A percentile compares a stretch with the other conserved stretches of the same genome.
Conservation (phyloP, 2,113 vertebrate genomes). For the Shinisaurus crocodilurus region DNA sequence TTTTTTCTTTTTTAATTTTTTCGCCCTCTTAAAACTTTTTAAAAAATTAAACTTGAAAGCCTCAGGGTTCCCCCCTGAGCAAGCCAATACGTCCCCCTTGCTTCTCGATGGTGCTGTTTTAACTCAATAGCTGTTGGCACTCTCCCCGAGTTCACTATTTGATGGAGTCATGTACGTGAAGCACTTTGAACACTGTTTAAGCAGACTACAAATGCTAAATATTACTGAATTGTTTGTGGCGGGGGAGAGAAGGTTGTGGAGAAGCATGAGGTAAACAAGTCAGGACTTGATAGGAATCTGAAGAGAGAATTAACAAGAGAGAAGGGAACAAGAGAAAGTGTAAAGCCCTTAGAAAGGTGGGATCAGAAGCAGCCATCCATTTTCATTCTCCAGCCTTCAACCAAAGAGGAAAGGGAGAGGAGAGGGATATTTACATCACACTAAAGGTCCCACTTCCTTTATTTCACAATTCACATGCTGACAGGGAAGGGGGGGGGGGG, state of each 20-base stretch:
- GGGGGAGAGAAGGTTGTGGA: neutral
- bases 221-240: neutral
- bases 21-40: neutral
- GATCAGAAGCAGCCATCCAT: neutral
- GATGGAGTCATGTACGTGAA: neutral
- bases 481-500: too few species aligned
- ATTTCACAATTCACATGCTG: neutral
- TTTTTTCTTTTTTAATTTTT: too few species aligned
- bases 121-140: neutral
- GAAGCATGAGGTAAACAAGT: neutral
- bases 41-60: neutral
- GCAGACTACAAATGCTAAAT: neutral
- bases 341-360: neutral
- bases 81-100: neutral
- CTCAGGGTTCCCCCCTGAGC: neutral
- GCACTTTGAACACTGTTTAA: neutral
- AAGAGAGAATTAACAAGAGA: too few species aligned
- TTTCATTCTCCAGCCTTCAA: neutral
- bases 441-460: neutral
- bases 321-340: neutral
- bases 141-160: neutral
- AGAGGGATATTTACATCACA: neutral
- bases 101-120: neutral
- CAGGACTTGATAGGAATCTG: neutral
- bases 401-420: neutral